Evolutionary conservation across 1,140 invertebrate genomes (phyloP).

Genomic region (Aphidius ervi): DNA sequence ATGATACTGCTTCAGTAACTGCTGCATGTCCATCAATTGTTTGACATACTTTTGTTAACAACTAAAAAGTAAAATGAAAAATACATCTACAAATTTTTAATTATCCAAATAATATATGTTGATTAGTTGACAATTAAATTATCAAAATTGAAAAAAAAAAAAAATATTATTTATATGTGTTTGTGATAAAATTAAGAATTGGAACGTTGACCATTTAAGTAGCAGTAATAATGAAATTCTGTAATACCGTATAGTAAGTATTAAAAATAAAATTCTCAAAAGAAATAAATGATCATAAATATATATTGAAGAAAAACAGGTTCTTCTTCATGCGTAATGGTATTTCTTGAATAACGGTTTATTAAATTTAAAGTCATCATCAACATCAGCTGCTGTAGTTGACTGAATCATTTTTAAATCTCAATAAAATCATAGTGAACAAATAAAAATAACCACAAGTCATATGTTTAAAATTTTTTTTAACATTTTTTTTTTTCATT

Average conservation of each 20-base stretch:
- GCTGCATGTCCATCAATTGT: constrained; percentile 70
- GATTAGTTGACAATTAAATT: too few relatives aligned
- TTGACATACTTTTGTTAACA: constrained; percentile 72
- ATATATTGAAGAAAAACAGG: not conserved
- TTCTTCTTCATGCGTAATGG: too few relatives aligned
- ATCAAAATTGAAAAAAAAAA: not conserved
- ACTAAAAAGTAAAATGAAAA: constrained; percentile 53
- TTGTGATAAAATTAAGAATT: not conserved
- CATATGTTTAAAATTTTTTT: too few relatives aligned
- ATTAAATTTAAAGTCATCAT: too few relatives aligned
- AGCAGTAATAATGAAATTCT: too few relatives aligned
- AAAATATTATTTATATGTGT: not conserved
- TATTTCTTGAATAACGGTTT: too few relatives aligned
- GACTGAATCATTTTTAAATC: too few relatives aligned
- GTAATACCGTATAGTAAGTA: not conserved
- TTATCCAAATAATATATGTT: not conserved
- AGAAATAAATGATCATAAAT: constrained; percentile 31
- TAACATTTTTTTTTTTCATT: too few relatives aligned
- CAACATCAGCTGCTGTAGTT: too few relatives aligned
- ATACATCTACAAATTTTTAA: not conserved
- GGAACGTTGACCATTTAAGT: too few relatives aligned
- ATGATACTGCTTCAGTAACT: constrained; percentile 86
- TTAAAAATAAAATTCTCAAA: constrained; percentile 18
- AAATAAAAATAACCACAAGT: too few relatives aligned
- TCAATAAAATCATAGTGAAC: too few relatives aligned